Conservation (phyloP, 2,888 invertebrate species). For the Zhuqinia jingwanae region DNA sequence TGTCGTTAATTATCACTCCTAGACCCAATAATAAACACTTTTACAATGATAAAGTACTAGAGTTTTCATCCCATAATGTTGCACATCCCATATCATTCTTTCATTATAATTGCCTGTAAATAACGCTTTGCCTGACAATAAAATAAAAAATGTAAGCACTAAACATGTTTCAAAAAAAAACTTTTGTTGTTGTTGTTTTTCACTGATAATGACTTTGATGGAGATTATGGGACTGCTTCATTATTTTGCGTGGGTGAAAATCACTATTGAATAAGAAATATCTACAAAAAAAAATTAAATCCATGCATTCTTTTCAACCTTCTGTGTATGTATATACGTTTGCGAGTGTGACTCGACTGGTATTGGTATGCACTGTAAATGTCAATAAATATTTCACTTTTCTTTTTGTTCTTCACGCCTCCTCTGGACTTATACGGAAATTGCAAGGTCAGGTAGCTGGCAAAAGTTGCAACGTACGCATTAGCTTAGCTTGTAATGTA, state of each 20-base stretch:
- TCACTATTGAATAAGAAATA: not conserved
- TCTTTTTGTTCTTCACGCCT: conserved; percentile 46
- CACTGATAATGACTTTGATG: conserved; percentile 25
- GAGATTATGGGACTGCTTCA: conserved; percentile 12
- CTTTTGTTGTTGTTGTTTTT: not conserved
- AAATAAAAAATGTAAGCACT: not conserved
- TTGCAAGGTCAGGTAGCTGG: conserved; percentile 41
- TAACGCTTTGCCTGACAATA: not conserved
- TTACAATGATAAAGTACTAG: not conserved
- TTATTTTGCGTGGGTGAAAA: conserved; percentile 26
- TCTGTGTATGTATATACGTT: too few relatives aligned
- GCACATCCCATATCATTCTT: not conserved
- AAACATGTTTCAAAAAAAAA: conserved; percentile 43
- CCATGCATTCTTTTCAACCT: conserved; percentile 26
- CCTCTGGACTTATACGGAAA: conserved; percentile 29
- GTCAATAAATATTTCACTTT: conserved; percentile 61
- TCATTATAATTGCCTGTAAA: not conserved
- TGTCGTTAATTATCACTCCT: conserved; percentile 1
- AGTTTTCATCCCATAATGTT: not conserved
- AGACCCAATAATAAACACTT: not conserved
- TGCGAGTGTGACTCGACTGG: not conserved
- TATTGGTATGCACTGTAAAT: conserved; percentile 38
- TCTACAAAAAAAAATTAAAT: conserved; percentile 26
- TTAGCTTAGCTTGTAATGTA: too few relatives aligned
- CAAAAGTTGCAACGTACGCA: conserved; percentile 2